Evolutionary conservation across 2,113 vertebrate genomes (phyloP), one percentile per base, ranked within the genome.

Genomic region (Gadus chalcogrammus): DNA sequence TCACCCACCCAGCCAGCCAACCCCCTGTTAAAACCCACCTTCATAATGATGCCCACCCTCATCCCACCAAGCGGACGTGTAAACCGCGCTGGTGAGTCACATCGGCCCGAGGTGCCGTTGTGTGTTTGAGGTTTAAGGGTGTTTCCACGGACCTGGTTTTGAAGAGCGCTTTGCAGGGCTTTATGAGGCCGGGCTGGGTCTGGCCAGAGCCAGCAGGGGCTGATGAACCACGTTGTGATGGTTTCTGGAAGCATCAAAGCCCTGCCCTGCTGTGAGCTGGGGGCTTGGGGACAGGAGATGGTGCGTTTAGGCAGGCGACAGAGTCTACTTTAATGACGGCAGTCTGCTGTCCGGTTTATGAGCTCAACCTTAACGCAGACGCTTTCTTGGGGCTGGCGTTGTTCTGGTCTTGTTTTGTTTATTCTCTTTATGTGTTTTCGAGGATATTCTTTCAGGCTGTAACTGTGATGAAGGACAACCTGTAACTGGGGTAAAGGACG

Each of bases 161-260:
- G 73, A 16, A 68, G 42, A 65, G 74, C 71, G 18, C 3, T 20
- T 20, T 20, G 20, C 42, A 48, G 8, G 9, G 0, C 53, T 90
- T 88, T 79, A 88, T 71, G 84, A 86, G 77, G 28, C 68, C 86
- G 82, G 70, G 83, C 84, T 87, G 85, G 79, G 84, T 81, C 74
- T 82, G 85, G 88, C 84, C 88, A 82, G 77, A 69, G 79, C 73
- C 76, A 75, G 67, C 9, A 2, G 1, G 1, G 42, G 75, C 73
- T 88, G 81, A 85, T 90, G 86, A 79, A 82, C 68, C 74, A 62
- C 58, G 68, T 79, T 79, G 69, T 80, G 82, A 83, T 72, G 71
- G 78, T 75, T 82, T 69, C 59, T 61, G 56, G 82, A 69, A 38
- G 72, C 74, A 87, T 85, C 79, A 84, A 87, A 85, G 65, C 64